Base-by-base conservation (phyloP, 2,797 vertebrate genomes). In the Yasuhikotakia modesta region DNA sequence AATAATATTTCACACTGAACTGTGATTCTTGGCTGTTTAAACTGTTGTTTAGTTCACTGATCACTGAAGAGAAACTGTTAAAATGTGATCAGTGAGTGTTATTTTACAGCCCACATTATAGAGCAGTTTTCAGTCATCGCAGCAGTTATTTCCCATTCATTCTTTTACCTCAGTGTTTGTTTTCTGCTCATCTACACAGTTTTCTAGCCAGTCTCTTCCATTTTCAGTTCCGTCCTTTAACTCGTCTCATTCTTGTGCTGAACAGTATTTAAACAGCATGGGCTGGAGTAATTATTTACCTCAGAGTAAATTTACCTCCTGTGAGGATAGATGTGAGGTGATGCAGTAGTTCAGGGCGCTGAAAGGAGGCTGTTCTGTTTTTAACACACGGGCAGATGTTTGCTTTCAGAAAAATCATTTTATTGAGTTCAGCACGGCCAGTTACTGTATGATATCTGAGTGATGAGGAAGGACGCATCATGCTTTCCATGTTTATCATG, bases 261-360 rank as follows among this genome's bases (percentile, higher is more conserved):
- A 74, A 72, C 66, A 53, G 14, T 70, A 61, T 66, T 79, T 84
- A 76, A 79, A 84, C 81, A 84, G 81, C 72, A 45, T 53, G 64
- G 58, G 70, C 45, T 74, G 78, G 81, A 81, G 77, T 81, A 48
- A 58, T 81, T 82, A 81, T 84, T 85, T 85, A 76, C 5, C 58
- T n/a, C 48, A 60, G 76, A 55, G 79, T 66, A n/a, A n/a, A n/a
- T n/a, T n/a, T n/a, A n/a, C 76, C 76, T 78, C 57, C 58, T 53
- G 55, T 48, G 78, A 73, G 77, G 83, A 80, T 71, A 70, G 53
- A 85, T 81, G 72, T 70, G 77, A 76, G 79, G 35, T 65, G n/a
- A 79, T 32, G 30, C 68, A 73, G 68, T 70, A 64, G 80, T 77
- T 79, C 76, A 76, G 78, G 79, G 81, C 73, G 78, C 60, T 60